Base-by-base conservation (phyloP, 2,888 invertebrate species). In the Cynaeus angustus region DNA sequence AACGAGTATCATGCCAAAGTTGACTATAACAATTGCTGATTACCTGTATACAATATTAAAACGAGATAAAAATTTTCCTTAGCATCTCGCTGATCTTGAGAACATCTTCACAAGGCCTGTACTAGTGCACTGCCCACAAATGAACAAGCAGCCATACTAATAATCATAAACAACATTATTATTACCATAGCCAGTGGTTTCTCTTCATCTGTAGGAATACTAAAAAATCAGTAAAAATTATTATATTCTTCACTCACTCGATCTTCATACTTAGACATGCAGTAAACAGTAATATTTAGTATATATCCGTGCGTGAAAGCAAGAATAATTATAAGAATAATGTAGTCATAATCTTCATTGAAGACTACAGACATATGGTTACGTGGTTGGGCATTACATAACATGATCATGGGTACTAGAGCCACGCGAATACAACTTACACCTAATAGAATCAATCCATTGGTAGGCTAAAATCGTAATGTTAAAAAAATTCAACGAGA, bases 251-350 rank as follows among this genome's bases (percentile, higher is more conserved):
- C 21, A 4, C 21, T 21, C 4, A 1, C 21, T 21, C 2, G 21
- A 21, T 1, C 4, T 21, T 21, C 21, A 21, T 21, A 21, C 21
- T 21, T 21, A 21, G 21, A 3, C 21, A 21, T 21, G 21, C 4
- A 21, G 21, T 21, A 21, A 4, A 21, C 21, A 21, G 2, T 3
- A 21, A 37, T 2, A 7, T 37, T 37, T 2, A 37, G 2, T 2
- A 37, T n/a, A 5, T 5, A 6, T 37, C 37, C 37, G n/a, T 37
- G 8, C 2, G 37, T 37, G n/a, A 8, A n/a, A 6, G 37, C 37
- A 5, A 37, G n/a, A 37, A 37, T 37, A n/a, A 37, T 37, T n/a
- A 37, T n/a, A 37, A 37, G 7, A 37, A 37, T 37, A n/a, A 37
- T 37, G 37, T 37, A 37, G 7, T n/a, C 3, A 6, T 5, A 37